Evolutionary conservation across 2,113 vertebrate species (phyloP).

Genomic region (Ardeotis arabs): DNA sequence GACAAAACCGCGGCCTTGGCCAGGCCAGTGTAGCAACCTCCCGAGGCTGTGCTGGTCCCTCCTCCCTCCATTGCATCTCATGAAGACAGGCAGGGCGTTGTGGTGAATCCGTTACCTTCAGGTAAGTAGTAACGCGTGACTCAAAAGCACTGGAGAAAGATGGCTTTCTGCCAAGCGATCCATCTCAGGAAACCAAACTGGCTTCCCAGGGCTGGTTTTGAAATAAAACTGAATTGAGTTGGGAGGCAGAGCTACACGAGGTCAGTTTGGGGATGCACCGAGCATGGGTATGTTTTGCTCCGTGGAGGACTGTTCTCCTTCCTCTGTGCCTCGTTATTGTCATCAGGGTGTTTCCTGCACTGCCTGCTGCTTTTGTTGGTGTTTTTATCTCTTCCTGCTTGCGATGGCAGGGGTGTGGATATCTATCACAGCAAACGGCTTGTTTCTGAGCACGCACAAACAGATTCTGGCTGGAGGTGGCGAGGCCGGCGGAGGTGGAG

Average conservation of each 20-base stretch:
- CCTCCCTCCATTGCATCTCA: background rate
- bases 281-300: background rate
- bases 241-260: background rate
- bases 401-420: background rate
- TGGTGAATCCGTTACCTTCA: background rate
- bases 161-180: background rate
- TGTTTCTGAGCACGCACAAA: rapidly evolving
- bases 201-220: background rate
- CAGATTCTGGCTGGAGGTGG: background rate
- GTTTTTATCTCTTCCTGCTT: conserved; percentile 34
- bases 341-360: conserved; percentile 38
- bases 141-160: background rate
- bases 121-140: background rate
- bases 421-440: background rate
- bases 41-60: background rate
- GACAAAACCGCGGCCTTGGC: background rate
- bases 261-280: background rate
- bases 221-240: background rate
- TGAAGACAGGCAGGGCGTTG: background rate
- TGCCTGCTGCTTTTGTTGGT: background rate
- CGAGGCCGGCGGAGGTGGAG: background rate
- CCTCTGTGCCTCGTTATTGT: background rate
- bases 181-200: background rate
- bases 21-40: background rate
- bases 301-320: background rate